These are phyloP conservation scores for Mustela erminea DNA, from an alignment of 2,797 vertebrate genomes.

Conservation along the genomic window DNA sequence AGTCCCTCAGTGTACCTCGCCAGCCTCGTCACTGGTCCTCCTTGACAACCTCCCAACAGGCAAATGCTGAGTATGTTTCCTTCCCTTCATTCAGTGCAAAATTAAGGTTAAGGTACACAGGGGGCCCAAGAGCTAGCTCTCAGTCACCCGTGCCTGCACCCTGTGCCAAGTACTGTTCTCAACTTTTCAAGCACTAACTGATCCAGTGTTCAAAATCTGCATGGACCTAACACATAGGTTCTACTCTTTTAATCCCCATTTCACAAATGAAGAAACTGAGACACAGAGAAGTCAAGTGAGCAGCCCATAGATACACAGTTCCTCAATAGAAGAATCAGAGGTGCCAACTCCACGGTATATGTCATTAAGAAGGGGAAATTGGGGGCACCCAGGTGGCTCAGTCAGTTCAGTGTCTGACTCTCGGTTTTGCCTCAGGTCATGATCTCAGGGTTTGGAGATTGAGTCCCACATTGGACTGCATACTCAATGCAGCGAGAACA, in stretches of 20 bases:
- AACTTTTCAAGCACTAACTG: background rate
- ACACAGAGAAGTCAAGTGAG: background rate
- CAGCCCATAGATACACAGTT: background rate
- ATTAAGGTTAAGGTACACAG: fast-evolving
- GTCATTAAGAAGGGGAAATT: background rate
- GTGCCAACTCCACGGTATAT: background rate
- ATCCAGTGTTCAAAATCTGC: background rate
- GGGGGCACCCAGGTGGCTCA: background rate
- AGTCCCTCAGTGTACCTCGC: background rate
- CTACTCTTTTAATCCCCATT: background rate
- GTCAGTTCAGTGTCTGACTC: background rate
- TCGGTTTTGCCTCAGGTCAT: background rate
- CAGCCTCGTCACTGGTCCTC: fast-evolving
- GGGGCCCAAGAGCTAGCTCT: background rate
- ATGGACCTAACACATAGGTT: background rate
- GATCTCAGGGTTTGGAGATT: background rate
- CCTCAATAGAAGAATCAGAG: background rate
- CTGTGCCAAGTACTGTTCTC: background rate
- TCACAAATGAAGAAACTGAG: background rate
- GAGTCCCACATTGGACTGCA: background rate
- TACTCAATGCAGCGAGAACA: background rate
- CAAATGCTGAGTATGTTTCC: background rate
- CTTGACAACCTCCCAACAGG: background rate
- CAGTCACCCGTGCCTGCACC: fast-evolving
- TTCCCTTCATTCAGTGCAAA: background rate